phyloP scores from a whole-genome alignment of 2,888 invertebrate species.

The Chymomyza procnemis region DNA sequence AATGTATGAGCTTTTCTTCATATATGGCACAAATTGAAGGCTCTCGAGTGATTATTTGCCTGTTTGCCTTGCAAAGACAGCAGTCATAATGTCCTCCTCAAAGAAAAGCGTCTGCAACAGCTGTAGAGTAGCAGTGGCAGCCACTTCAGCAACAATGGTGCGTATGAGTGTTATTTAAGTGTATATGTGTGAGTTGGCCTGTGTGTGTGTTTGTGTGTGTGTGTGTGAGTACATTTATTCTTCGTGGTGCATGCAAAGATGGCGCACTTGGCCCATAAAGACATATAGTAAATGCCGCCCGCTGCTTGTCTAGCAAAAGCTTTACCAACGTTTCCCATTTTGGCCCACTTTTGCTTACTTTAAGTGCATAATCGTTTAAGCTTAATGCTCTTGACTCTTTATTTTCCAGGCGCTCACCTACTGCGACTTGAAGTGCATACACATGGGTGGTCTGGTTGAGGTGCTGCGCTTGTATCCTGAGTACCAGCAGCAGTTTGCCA shows the following conservation, averaged over 20 bases:
- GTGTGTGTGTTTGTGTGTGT: conserved; percentile 7
- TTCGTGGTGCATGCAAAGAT: conserved; percentile 45
- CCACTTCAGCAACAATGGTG: conserved; percentile 41
- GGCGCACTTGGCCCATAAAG: conserved; percentile 51
- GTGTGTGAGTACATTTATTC: conserved; percentile 12
- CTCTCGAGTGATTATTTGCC: neutral
- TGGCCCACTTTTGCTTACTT: neutral
- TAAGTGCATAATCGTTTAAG: conserved; percentile 50
- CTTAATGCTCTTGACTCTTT: conserved; percentile 28
- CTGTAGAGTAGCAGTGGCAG: conserved; percentile 21
- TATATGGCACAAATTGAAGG: neutral
- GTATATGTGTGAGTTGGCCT: conserved; percentile 28
- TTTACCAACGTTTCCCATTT: neutral
- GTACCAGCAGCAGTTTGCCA: conserved; percentile 95
- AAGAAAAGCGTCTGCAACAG: neutral
- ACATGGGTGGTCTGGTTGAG: conserved; percentile 93
- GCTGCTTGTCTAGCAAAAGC: neutral
- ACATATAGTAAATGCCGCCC: conserved; percentile 30
- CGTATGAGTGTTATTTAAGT: conserved; percentile 68
- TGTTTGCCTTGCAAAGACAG: neutral
- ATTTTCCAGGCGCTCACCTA: conserved; percentile 89
- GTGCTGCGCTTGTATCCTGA: conserved; percentile 94
- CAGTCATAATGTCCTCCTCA: neutral
- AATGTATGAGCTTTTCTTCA: neutral
- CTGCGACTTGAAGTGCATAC: conserved; percentile 96